Conservation (phyloP, 1,140 invertebrate genomes). For the Drosophila kohkoa region DNA sequence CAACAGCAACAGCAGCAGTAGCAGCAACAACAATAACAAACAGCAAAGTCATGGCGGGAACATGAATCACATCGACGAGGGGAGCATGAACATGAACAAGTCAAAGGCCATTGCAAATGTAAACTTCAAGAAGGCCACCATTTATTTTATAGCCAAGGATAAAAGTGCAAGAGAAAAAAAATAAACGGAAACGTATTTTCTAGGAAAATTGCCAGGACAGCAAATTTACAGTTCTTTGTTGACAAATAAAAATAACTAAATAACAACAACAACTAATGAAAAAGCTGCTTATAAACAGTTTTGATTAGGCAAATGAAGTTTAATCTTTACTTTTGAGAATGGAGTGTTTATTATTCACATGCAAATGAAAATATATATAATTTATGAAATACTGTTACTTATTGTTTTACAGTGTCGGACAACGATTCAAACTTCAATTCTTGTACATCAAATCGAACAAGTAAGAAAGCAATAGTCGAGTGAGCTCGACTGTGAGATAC, state of each 20-base stretch:
- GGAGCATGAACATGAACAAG: constrained; percentile 14
- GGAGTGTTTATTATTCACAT: no score
- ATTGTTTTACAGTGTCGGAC: no score
- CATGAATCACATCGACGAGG: constrained; percentile 49
- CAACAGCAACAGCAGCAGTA: constrained; percentile 24
- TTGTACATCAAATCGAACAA: no score
- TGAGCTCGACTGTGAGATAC: no score
- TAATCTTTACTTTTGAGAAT: no score
- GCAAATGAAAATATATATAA: no score
- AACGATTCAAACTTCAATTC: no score
- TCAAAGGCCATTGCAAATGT: constrained; percentile 50
- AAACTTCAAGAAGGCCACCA: constrained; percentile 50
- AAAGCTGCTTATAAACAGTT: no score
- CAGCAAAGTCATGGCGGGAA: constrained; percentile 36
- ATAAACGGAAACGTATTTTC: background rate
- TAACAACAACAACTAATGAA: background rate
- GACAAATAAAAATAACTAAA: constrained; percentile 18
- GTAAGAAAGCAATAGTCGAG: no score
- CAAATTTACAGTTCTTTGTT: constrained; percentile 36
- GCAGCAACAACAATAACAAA: constrained; percentile 13
- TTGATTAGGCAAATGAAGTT: no score
- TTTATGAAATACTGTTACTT: no score
- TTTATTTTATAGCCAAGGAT: constrained; percentile 34
- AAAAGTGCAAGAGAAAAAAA: constrained; percentile 20
- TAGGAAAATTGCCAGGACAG: constrained; percentile 25